Evolutionary conservation across 37 sponge, comb jelly and placozoan species (phyloP).

Genomic region (Cladorhizidae sp.): DNA sequence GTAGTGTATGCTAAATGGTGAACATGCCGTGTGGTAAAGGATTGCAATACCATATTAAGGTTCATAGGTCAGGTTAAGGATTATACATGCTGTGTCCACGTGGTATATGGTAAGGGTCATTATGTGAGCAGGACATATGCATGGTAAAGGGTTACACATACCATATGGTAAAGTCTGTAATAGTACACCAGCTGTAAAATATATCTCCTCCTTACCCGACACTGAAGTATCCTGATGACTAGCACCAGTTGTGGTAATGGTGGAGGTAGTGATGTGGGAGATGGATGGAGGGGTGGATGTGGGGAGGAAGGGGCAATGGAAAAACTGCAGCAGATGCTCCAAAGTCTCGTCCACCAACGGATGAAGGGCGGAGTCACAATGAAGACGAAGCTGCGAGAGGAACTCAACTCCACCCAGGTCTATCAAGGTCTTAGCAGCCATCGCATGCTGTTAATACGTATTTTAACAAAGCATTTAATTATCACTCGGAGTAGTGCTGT

Average conservation of each 20-base stretch:
- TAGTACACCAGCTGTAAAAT: neutral
- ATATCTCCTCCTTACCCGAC: neutral
- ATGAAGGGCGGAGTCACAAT: slow-evolving; percentile 63
- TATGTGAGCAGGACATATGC: no score
- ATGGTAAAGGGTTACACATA: no score
- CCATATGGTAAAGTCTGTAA: no score
- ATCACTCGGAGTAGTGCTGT: no score
- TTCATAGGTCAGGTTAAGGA: no score
- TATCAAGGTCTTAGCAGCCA: slow-evolving; percentile 44
- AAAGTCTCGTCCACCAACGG: slow-evolving; percentile 56
- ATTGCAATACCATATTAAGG: no score
- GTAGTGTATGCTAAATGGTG: no score
- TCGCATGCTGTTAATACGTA: slow-evolving; percentile 61
- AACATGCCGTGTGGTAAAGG: no score
- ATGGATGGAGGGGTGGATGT: neutral
- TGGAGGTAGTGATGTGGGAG: neutral
- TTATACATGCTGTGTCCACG: no score
- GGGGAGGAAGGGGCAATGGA: neutral
- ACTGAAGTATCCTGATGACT: no score
- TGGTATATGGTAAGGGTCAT: no score
- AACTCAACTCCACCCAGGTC: slow-evolving; percentile 78
- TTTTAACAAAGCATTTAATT: no score
- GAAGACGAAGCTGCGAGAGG: slow-evolving; percentile 64
- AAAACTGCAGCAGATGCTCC: slow-evolving; percentile 62
- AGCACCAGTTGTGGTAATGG: neutral